Conservation (phyloP, 2,888 invertebrate species). For the Antheraea assamensis region DNA sequence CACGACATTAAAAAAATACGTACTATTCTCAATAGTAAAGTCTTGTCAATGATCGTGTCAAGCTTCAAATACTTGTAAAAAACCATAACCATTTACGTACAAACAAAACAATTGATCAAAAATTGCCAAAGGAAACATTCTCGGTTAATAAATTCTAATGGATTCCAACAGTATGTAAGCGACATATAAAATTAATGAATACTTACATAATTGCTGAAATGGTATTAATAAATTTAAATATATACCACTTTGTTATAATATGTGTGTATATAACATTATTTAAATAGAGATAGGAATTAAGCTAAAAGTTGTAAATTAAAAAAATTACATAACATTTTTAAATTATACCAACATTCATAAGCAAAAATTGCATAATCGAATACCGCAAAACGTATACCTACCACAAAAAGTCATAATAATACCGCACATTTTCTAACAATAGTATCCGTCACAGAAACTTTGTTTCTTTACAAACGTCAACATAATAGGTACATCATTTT, state of each 20-base stretch:
- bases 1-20: not conserved
- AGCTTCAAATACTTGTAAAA: not conserved
- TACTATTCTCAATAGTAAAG: not conserved
- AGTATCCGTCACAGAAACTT: constrained; percentile 47
- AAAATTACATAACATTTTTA: not conserved
- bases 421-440: constrained; percentile 35
- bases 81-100: not conserved
- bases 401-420: constrained; percentile 4
- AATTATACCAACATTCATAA: not conserved
- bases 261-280: not conserved
- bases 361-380: constrained; percentile 6
- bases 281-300: not conserved
- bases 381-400: not conserved
- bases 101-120: too few relatives aligned
- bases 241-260: not conserved
- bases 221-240: not conserved
- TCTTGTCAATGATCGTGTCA: not conserved
- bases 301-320: not conserved
- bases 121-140: too few relatives aligned
- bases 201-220: not conserved
- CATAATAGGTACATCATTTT: constrained; percentile 46
- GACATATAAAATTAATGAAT: not conserved
- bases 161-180: too few relatives aligned
- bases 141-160: too few relatives aligned
- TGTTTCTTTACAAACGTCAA: constrained; percentile 47